Evolutionary conservation across 2,797 vertebrate species (phyloP).

Genomic region (Acipenser ruthenus): DNA sequence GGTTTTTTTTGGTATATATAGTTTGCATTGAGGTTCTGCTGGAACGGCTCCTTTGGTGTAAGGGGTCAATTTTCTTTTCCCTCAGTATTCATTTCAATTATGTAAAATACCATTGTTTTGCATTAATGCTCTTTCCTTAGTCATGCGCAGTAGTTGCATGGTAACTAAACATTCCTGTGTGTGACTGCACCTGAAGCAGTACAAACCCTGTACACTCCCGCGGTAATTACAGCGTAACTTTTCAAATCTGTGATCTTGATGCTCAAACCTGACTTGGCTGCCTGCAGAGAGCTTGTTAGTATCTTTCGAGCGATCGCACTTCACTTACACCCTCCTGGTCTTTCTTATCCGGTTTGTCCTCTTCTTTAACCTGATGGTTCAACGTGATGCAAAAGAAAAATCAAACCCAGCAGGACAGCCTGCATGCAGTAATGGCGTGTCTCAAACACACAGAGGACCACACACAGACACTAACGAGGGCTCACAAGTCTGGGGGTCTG

Average conservation of each 20-base stretch:
- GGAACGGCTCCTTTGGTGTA: no score
- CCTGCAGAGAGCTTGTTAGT: background rate
- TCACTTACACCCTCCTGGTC: slow-evolving; percentile 79
- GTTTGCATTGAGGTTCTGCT: no score
- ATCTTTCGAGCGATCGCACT: background rate
- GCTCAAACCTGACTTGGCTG: background rate
- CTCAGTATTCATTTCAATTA: no score
- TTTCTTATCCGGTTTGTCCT: slow-evolving; percentile 72
- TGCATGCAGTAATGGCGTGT: slow-evolving; percentile 3
- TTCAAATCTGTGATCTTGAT: slow-evolving; percentile 19
- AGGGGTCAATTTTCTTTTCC: no score
- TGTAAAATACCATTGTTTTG: no score
- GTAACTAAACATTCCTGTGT: no score
- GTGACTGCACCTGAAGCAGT: no score
- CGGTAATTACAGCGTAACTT: background rate
- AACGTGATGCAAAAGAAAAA: slow-evolving; percentile 32
- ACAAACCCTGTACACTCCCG: background rate
- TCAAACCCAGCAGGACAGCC: background rate
- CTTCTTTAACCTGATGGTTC: slow-evolving; percentile 86
- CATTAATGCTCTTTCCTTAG: no score
- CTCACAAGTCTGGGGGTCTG: background rate
- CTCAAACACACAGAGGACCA: background rate
- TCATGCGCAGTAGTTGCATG: no score
- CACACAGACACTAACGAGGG: background rate
- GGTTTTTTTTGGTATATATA: no score